Evolutionary conservation across 2,888 invertebrate species (phyloP).

Genomic region (Hololepta plana): DNA sequence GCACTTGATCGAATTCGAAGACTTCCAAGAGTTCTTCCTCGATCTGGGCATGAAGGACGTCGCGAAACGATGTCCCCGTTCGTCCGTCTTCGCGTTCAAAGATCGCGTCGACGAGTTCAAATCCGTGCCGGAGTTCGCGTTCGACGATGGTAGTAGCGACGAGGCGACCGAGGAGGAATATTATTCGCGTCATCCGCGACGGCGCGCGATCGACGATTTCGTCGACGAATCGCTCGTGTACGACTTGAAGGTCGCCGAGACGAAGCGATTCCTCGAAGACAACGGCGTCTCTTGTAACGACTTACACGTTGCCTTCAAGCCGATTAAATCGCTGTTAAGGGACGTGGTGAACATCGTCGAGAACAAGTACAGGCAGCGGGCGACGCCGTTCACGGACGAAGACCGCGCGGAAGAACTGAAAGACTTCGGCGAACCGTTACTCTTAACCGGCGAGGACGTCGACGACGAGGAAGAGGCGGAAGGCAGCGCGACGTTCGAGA

Average conservation of each 20-base stretch:
- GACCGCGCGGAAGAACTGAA: slow-evolving; percentile 30
- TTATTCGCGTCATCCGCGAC: slow-evolving; percentile 1
- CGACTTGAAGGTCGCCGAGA: too few species aligned
- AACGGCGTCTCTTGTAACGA: slow-evolving; percentile 1
- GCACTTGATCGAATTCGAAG: slow-evolving; percentile 15
- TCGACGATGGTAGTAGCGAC: slow-evolving; percentile 10
- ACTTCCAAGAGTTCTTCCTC: slow-evolving; percentile 18
- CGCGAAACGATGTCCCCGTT: slow-evolving; percentile 10
- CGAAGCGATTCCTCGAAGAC: slow-evolving; percentile 1
- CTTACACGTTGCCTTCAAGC: slow-evolving; percentile 8
- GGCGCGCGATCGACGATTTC: slow-evolving; percentile 4
- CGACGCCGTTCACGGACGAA: slow-evolving; percentile 30
- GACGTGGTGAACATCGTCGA: slow-evolving; percentile 19
- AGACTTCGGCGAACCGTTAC: slow-evolving; percentile 25
- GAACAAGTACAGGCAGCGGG: slow-evolving; percentile 22
- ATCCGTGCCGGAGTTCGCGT: too few species aligned
- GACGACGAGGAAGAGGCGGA: slow-evolving; percentile 22
- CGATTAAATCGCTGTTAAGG: slow-evolving; percentile 15
- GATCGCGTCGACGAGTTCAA: too few species aligned
- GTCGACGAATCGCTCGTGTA: too few species aligned
- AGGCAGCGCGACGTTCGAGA: slow-evolving; percentile 11
- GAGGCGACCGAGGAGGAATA: slow-evolving; percentile 3
- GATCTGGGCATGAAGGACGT: slow-evolving; percentile 15
- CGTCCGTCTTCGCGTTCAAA: too few species aligned
- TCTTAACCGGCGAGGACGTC: slow-evolving; percentile 26